Evolutionary conservation across 2,113 vertebrate genomes (phyloP).

Genomic region (Melospiza georgiana): DNA sequence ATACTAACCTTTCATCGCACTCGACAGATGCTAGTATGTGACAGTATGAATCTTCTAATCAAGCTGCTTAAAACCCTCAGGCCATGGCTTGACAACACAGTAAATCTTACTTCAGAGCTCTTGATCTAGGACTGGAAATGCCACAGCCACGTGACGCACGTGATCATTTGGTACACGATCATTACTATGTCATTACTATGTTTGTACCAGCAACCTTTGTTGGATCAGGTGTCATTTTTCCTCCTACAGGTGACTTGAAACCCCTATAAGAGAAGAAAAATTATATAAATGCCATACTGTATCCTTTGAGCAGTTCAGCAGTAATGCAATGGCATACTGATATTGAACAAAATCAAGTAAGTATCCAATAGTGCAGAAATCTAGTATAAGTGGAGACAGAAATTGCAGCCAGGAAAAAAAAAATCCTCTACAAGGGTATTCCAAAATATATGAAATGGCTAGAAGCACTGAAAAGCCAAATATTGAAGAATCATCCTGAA

Average conservation of each 20-base stretch:
- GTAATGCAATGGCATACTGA: background rate
- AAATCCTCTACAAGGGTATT: background rate
- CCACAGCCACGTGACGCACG: background rate
- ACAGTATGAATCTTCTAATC: slow-evolving; percentile 50
- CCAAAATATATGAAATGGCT: background rate
- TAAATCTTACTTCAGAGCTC: slow-evolving; percentile 28
- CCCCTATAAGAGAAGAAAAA: background rate
- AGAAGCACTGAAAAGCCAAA: background rate
- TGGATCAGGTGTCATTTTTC: background rate
- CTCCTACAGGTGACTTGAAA: background rate
- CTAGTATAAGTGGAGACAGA: background rate
- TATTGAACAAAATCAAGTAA: background rate
- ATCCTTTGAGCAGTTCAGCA: background rate
- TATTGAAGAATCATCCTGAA: background rate
- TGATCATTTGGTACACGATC: background rate
- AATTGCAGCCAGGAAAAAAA: background rate
- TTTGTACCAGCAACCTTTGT: background rate
- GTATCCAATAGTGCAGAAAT: background rate
- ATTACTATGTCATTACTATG: background rate
- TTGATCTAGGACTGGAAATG: background rate
- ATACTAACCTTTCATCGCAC: slow-evolving; percentile 32
- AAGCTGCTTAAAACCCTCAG: slow-evolving; percentile 14
- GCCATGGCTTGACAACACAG: background rate
- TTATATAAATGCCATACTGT: background rate
- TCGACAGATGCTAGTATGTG: slow-evolving; percentile 2